Evolutionary conservation across 1,140 invertebrate genomes (phyloP), one percentile per base, ranked within the genome.

Genomic region (Bombus waltoni): DNA sequence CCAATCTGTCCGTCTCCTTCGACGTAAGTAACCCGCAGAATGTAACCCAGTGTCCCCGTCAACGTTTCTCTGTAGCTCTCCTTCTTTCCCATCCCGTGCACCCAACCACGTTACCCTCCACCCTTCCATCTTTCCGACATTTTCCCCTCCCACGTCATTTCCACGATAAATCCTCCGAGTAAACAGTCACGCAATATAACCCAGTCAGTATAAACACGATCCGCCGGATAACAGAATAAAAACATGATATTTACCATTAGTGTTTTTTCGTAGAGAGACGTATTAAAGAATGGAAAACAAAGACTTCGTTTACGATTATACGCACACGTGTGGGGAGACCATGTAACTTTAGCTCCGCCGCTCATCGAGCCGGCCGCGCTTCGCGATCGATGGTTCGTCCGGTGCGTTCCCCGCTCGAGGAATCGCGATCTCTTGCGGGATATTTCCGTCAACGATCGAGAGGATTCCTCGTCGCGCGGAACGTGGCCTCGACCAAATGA

Each of bases 251-350:
- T 94, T 93, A 92, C 93, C 93, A 93, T 91, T 95, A 95, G 94
- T 93, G 93, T 93, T 90, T 91, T 87, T 90, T 92, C 91, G 93
- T 95, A 95, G 94, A 93, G 94, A 95, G 93, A 94, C 94, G 93
- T 93, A 94, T 85, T 85, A 85, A 85, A 82, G 81, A 83, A 78
- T 71, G 76, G 68, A 87, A 87, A 81, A 74, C 71, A 90, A 93
- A 94, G 93, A 94, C 93, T 95, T 95, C 91, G 91, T 95, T 95
- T 94, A 94, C 94, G 93, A 91, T 95, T 95, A 94, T 95, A 95
- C 93, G 94, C 94, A 95, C 94, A 95, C 94, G 94, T 95, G 95
- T 95, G 95, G 95, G 95, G 95, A 95, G 95, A 95, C 95, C 95
- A 95, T 95, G 94, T 95, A 95, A 92, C 91, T 92, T 93, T 90